Evolutionary conservation across 2,113 vertebrate species (phyloP), one percentile per base, ranked within the genome.

Genomic region (Hiodon tergisus): DNA sequence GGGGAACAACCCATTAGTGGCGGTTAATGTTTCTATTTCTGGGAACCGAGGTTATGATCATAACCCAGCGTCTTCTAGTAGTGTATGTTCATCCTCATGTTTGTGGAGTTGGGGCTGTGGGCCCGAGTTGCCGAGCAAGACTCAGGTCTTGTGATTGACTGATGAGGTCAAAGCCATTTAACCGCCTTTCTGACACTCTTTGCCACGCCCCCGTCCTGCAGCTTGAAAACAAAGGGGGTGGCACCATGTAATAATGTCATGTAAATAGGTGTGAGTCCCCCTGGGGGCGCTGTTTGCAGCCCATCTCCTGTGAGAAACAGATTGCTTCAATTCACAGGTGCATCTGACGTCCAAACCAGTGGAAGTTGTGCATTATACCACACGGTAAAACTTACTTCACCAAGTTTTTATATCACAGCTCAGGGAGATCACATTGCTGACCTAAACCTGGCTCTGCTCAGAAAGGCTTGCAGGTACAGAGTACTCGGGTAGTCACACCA

Each of bases 191-290:
- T 31, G 31, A 31, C 31, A 31, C 31, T 69, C 11, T 7, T 51
- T 55, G 78, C 72, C 83, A 76, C 68, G 54, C 82, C 83, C 77
- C 77, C 85, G 79, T 78, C 71, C 7, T 60, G 48, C 75, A 50
- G 78, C 79, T 81, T 82, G 71, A 16, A 14, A 69, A 81, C 31
- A 31, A 77, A 75, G 77, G 61, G 65, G 75, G 14, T 74, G 60
- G 82, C 80, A 86, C 78, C 70, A 86, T 74, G 83, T 87, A 87
- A 85, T 72, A 89, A 84, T 78, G 77, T 84, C 84, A 80, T 80
- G 73, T 75, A 84, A 83, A 87, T 87, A 78, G 84, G 83, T 87
- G 86, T 79, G 83, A 87, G 79, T 73, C 57, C 77, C 53, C 58
- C 73, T 67, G 48, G 71, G 74, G 68, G 76, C 69, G 13, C 70